Evolutionary conservation across 2,113 vertebrate genomes (phyloP).

Genomic region (Osmerus mordax): DNA sequence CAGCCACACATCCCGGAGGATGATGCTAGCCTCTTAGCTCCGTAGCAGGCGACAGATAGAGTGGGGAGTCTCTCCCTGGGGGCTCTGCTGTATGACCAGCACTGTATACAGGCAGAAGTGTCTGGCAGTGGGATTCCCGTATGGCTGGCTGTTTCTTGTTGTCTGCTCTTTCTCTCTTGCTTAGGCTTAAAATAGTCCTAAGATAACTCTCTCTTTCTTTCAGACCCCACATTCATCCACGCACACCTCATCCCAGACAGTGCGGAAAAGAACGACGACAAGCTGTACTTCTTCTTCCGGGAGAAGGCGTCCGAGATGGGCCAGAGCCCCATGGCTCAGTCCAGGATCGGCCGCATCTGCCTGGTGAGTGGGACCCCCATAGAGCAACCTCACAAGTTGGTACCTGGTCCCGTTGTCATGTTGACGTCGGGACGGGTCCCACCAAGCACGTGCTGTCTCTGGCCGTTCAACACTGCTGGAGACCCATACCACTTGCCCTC

Average conservation of each 20-base stretch:
- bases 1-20: background rate
- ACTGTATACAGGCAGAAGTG: background rate
- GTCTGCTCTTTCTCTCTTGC: background rate
- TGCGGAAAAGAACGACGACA: slow-evolving; percentile 92
- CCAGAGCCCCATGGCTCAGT: slow-evolving; percentile 89
- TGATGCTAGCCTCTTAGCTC: background rate
- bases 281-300: slow-evolving; percentile 99
- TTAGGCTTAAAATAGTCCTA: slow-evolving; percentile 1
- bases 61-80: background rate
- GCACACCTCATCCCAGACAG: slow-evolving; percentile 97
- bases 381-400: background rate
- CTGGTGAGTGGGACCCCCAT: slow-evolving; percentile 74
- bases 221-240: slow-evolving; percentile 93
- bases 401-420: background rate
- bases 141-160: background rate
- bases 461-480: background rate
- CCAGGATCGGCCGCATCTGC: slow-evolving; percentile 95
- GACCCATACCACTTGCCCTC: background rate
- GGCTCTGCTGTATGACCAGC: background rate
- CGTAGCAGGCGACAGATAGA: background rate
- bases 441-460: background rate
- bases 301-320: slow-evolving; percentile 91
- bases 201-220: slow-evolving; percentile 21
- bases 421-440: background rate
- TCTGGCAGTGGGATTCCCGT: background rate